Base-by-base conservation (phyloP, 2,888 invertebrate genomes). In the Glyphotaelius pellucidus region DNA sequence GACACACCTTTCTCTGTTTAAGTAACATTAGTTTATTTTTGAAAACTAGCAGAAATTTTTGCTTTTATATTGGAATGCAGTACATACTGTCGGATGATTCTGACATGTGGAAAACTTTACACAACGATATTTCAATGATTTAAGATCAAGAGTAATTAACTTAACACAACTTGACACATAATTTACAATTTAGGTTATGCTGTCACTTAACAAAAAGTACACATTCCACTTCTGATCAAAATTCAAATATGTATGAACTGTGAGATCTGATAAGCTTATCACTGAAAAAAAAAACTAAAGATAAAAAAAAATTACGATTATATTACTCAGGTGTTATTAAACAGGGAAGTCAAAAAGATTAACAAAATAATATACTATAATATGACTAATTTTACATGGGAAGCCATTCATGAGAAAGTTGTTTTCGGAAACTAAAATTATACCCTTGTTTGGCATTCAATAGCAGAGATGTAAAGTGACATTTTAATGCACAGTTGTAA, bases 141-240 rank as follows among this genome's bases (percentile, higher is more conserved):
- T 83, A 32, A 19, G 15, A 83, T 83, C 31, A 83, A 83, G 3
- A 15, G 14, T 83, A 32, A 83, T 31, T n/a, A 81, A 83, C 47
- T 47, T 47, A 47, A 47, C 47, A 47, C 32, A 32, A 32, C 25
- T 67, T 67, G 25, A 25, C 67, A 67, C 67, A 67, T 67, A 83
- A 83, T 83, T 83, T 32, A 83, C 30, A 35, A 83, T 83, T 83
- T 83, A 32, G 81, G 32, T 83, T 67, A 83, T 83, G 81, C 31
- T 35, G 81, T 83, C 81, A 30, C 19, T 15, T 9, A 31, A 31
- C 81, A 32, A 83, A 35, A 35, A 83, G 15, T 31, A 83, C 81
- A 83, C 32, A 19, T 32, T 31, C 31, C 32, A 32, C 31, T 32
- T 81, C 30, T 83, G 32, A 83, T 32, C 81, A 83, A 35, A 31